Evolutionary conservation across 2,888 invertebrate genomes (phyloP).

Genomic region (Stramonita haemastoma): DNA sequence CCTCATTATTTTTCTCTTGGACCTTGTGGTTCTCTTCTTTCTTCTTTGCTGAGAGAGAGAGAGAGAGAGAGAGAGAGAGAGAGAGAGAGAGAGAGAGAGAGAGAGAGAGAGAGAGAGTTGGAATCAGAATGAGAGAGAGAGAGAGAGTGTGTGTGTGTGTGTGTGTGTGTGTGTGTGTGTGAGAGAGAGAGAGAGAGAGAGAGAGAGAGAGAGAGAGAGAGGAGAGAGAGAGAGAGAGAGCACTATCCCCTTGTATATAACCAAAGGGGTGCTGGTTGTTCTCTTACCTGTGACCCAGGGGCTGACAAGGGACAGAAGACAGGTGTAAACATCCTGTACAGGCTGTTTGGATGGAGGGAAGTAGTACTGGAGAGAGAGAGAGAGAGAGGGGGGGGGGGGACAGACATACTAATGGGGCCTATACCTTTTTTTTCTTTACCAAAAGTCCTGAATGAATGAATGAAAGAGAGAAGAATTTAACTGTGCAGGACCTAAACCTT

Average conservation of each 20-base stretch:
- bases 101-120: too few species aligned
- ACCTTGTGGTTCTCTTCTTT: neutral
- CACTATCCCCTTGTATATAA: too few species aligned
- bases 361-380: neutral
- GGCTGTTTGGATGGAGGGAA: conserved; percentile 24
- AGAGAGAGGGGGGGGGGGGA: too few species aligned
- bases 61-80: neutral
- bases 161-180: too few species aligned
- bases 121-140: neutral
- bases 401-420: neutral
- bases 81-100: neutral
- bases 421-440: too few species aligned
- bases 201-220: neutral
- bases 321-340: conserved; percentile 41
- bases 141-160: neutral
- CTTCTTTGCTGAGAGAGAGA: neutral
- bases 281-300: conserved; percentile 10
- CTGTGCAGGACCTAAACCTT: too few species aligned
- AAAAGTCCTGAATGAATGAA: too few species aligned
- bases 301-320: conserved; percentile 28
- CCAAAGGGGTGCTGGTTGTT: neutral
- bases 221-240: neutral
- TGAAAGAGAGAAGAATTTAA: too few species aligned
- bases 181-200: too few species aligned
- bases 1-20: too few species aligned